phyloP scores from a whole-genome alignment of 2,888 invertebrate species.

The Camponotus fellah region DNA sequence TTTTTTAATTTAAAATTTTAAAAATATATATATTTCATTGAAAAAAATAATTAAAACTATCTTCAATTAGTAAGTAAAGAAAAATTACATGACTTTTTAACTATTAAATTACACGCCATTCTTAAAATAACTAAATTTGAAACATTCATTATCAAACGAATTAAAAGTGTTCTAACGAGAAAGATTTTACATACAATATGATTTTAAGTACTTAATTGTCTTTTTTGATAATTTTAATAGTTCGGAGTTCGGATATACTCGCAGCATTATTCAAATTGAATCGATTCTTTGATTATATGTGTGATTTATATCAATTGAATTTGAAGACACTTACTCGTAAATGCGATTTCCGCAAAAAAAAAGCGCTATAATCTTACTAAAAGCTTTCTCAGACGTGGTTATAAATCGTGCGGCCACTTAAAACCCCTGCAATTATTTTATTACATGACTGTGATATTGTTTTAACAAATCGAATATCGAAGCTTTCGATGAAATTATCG shows the following conservation, averaged over 20 bases:
- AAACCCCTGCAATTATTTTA: conserved; percentile 47
- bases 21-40: neutral
- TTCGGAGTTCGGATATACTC: neutral
- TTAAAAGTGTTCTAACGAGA: neutral
- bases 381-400: conserved; percentile 57
- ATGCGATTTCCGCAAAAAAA: conserved; percentile 52
- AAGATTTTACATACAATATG: neutral
- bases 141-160: neutral
- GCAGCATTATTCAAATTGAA: neutral
- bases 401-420: conserved; percentile 44
- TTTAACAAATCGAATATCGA: neutral
- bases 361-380: conserved; percentile 64
- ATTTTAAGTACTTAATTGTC: neutral
- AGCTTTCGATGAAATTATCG: conserved; percentile 3
- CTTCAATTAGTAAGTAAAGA: neutral
- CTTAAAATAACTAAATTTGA: neutral
- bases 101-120: neutral
- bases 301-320: conserved; percentile 1
- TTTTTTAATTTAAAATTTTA: neutral
- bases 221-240: neutral
- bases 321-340: neutral
- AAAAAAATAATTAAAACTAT: neutral
- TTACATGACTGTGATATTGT: conserved; percentile 3
- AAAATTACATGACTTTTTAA: neutral
- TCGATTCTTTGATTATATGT: conserved; percentile 16